phyloP scores from a whole-genome alignment of 2,888 invertebrate genomes.

The Melanargia galathea region DNA sequence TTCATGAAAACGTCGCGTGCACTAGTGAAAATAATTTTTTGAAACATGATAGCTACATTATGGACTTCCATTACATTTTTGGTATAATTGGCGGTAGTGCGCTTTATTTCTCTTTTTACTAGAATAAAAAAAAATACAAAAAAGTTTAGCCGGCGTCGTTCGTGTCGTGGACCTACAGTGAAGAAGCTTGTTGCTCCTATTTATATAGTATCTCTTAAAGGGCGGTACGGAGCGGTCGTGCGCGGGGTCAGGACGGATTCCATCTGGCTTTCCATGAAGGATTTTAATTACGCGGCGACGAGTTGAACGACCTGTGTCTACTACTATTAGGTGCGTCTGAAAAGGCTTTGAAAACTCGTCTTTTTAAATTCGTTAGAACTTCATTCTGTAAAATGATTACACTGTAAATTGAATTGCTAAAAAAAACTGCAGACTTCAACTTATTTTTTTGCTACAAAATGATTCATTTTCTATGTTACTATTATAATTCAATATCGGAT shows the following conservation, averaged over 20 bases:
- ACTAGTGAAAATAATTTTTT: background rate
- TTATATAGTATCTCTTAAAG: slow-evolving; percentile 74
- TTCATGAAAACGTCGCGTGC: no score
- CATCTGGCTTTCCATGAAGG: slow-evolving; percentile 80
- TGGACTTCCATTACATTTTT: background rate
- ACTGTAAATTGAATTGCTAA: slow-evolving; percentile 33
- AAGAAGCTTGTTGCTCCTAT: slow-evolving; percentile 57
- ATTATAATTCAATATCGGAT: background rate
- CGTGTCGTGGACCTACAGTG: slow-evolving; percentile 32
- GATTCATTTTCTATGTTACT: background rate
- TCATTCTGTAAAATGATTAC: slow-evolving; percentile 37
- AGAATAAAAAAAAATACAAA: slow-evolving; percentile 13
- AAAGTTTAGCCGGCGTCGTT: slow-evolving; percentile 17
- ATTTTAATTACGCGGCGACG: slow-evolving; percentile 77
- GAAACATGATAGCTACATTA: background rate
- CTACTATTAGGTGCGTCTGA: slow-evolving; percentile 46
- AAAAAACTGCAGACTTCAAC: slow-evolving; percentile 27
- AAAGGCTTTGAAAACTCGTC: slow-evolving; percentile 58
- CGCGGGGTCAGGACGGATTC: slow-evolving; percentile 75
- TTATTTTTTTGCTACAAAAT: slow-evolving; percentile 1
- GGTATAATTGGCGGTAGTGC: slow-evolving; percentile 10
- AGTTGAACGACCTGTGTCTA: slow-evolving; percentile 69
- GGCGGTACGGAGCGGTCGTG: slow-evolving; percentile 71
- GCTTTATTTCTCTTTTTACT: slow-evolving; percentile 12
- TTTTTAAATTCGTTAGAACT: slow-evolving; percentile 42